phyloP scores from a whole-genome alignment of 1,140 invertebrate genomes.

The Pseudomyrmex cubaensis region DNA sequence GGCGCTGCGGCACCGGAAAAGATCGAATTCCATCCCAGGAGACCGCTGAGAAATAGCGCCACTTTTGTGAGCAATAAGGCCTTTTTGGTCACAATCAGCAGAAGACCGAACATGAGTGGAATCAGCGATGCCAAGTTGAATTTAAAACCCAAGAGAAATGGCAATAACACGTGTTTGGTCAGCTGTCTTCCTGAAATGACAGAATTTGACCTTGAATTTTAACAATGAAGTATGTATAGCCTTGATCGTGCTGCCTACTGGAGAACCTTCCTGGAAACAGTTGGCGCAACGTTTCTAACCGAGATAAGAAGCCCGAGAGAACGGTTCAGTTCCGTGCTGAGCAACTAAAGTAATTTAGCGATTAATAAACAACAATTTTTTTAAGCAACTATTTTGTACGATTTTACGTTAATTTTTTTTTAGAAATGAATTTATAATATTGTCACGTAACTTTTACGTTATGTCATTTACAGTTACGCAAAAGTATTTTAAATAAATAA shows the following conservation, averaged over 20 bases:
- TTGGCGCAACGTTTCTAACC: constrained; percentile 29
- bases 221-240: constrained; percentile 52
- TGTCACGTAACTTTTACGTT: neutral
- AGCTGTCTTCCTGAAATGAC: constrained; percentile 88
- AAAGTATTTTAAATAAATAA: neutral
- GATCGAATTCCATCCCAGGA: constrained; percentile 86
- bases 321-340: constrained; percentile 66
- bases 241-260: constrained; percentile 81
- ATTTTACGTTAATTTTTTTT: neutral
- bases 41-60: constrained; percentile 88
- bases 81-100: constrained; percentile 90
- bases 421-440: neutral
- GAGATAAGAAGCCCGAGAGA: constrained; percentile 49
- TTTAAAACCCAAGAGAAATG: constrained; percentile 91
- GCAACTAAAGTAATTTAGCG: neutral
- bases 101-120: constrained; percentile 89
- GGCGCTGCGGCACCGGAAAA: constrained; percentile 52
- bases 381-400: neutral
- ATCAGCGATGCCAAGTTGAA: constrained; percentile 90
- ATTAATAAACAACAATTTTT: constrained; percentile 36
- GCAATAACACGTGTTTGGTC: constrained; percentile 88
- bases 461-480: neutral
- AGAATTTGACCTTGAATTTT: constrained; percentile 62
- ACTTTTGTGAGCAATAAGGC: constrained; percentile 90
- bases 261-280: constrained; percentile 68